Conservation (phyloP, 2,888 invertebrate genomes). For the Dermolepida albohirtum region DNA sequence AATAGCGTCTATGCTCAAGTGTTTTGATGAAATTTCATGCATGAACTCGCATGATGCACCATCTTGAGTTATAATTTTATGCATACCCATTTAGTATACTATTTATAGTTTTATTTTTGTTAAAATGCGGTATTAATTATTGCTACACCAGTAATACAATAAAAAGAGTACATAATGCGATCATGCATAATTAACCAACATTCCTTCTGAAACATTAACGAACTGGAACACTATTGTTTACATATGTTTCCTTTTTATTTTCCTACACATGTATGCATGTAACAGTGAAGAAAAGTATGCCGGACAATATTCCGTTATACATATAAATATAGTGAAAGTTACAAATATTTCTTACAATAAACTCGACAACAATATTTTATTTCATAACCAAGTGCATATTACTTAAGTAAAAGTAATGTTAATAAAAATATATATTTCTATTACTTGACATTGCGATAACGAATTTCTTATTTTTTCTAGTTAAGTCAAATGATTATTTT, state of each 20-base stretch:
- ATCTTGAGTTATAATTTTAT: slow-evolving; percentile 35
- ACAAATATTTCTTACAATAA: no score
- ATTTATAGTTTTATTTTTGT: slow-evolving; percentile 23
- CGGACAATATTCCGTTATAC: slow-evolving; percentile 6
- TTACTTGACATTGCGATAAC: no score
- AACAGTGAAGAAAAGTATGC: slow-evolving; percentile 15
- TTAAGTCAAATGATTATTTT: no score
- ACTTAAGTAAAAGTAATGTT: no score
- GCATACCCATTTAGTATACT: slow-evolving; percentile 30
- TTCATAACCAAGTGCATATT: no score
- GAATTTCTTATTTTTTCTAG: no score
- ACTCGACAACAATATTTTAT: no score
- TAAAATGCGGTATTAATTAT: slow-evolving; percentile 25
- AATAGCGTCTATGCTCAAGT: slow-evolving; percentile 19
- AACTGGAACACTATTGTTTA: slow-evolving; percentile 34
- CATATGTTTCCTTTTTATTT: slow-evolving; percentile 25
- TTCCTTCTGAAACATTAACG: slow-evolving; percentile 27
- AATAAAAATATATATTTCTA: no score
- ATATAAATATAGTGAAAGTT: slow-evolving; percentile 32
- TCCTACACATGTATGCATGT: neutral
- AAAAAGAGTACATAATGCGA: slow-evolving; percentile 15
- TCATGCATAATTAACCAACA: slow-evolving; percentile 22
- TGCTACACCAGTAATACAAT: slow-evolving; percentile 15
- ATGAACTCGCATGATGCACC: slow-evolving; percentile 32
- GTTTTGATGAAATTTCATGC: slow-evolving; percentile 38